These are phyloP conservation scores for Panopea generosa DNA, from an alignment of 2,888 invertebrate genomes.

Conservation along the genomic window DNA sequence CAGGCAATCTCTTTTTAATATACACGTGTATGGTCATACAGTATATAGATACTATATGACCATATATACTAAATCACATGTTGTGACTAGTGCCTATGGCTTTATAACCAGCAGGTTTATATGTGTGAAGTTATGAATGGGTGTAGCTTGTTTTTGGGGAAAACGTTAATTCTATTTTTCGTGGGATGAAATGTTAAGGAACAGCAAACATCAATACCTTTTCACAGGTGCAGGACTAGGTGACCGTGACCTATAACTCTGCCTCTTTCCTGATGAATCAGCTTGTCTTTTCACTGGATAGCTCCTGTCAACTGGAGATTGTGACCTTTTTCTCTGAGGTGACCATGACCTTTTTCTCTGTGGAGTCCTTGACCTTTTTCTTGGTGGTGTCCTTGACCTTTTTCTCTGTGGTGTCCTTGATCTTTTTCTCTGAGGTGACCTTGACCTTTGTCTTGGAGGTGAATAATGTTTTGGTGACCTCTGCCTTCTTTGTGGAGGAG, in stretches of 20 bases:
- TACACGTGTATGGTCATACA: too few species aligned
- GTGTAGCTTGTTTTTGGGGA: too few species aligned
- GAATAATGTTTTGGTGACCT: not conserved
- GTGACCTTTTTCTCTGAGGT: conserved; percentile 15
- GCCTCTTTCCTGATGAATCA: conserved; percentile 43
- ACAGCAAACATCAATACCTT: too few species aligned
- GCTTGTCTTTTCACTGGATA: conserved; percentile 51
- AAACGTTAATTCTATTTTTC: too few species aligned
- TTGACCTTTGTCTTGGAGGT: conserved; percentile 6
- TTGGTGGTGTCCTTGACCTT: not conserved
- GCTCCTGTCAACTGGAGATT: conserved; percentile 30
- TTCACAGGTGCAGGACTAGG: conserved; percentile 38
- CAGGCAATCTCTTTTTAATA: too few species aligned
- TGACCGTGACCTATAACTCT: conserved; percentile 34
- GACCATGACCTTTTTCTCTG: conserved; percentile 14
- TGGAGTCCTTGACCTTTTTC: not conserved
- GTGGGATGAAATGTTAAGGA: too few species aligned
- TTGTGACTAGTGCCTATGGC: too few species aligned
- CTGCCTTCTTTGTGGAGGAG: not conserved
- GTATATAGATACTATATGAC: too few species aligned
- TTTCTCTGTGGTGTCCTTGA: not conserved
- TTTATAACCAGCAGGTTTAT: too few species aligned
- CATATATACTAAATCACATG: too few species aligned
- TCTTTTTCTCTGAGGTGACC: conserved; percentile 16
- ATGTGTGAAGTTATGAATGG: too few species aligned